phyloP scores from a whole-genome alignment of 2,797 vertebrate species.

The Lepilemur ruficaudatus region DNA sequence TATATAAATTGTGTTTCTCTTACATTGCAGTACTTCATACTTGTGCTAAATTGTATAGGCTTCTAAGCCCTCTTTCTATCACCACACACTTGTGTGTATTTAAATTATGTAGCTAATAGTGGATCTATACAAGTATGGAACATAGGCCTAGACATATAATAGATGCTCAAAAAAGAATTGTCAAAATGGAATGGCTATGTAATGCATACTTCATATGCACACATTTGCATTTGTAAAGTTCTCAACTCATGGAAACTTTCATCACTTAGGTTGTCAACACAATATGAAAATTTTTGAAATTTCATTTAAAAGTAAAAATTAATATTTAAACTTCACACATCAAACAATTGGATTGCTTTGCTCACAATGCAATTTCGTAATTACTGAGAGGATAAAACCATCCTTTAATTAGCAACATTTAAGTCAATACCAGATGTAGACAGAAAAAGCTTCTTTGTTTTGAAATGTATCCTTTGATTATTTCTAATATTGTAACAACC shows the following conservation, averaged over 20 bases:
- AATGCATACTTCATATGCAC: neutral
- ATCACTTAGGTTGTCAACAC: neutral
- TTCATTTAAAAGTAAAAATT: constrained; percentile 4
- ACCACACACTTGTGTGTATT: neutral
- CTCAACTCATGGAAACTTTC: neutral
- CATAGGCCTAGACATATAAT: neutral
- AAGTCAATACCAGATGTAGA: neutral
- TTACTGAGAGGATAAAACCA: neutral
- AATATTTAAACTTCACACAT: neutral
- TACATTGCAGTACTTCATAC: neutral
- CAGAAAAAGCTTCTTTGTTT: neutral
- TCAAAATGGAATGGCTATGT: neutral
- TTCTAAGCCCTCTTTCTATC: neutral
- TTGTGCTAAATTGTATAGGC: neutral
- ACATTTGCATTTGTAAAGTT: neutral
- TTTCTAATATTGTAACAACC: neutral
- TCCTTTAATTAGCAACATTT: neutral
- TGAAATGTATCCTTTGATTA: neutral
- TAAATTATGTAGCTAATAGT: neutral
- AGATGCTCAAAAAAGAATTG: neutral
- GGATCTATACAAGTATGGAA: neutral
- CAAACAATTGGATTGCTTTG: neutral
- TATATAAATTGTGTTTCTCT: neutral
- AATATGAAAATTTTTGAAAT: neutral
- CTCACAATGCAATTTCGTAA: neutral